phyloP scores from a whole-genome alignment of 1,140 invertebrate species.

The Diabrotica virgifera region DNA sequence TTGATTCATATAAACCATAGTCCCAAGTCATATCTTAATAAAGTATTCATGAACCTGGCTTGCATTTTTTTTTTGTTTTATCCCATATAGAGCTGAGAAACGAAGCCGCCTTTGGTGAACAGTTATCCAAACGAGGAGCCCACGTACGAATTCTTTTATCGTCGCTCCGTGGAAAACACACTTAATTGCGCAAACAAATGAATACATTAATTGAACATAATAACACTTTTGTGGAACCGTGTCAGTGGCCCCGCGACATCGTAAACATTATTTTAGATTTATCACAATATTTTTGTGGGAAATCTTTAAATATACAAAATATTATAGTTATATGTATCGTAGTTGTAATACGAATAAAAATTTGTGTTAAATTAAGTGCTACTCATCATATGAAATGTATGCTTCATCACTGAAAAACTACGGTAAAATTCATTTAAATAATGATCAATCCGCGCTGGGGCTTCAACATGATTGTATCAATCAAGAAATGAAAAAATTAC shows the following conservation, averaged over 20 bases:
- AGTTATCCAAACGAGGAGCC: slow-evolving; percentile 16
- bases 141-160: slow-evolving; percentile 12
- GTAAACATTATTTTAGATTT: neutral
- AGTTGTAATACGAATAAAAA: too few species aligned
- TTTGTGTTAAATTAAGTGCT: too few species aligned
- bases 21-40: neutral
- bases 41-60: neutral
- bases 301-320: too few species aligned
- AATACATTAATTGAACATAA: slow-evolving; percentile 9
- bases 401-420: too few species aligned
- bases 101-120: slow-evolving; percentile 6
- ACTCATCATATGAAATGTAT: too few species aligned
- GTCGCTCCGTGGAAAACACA: slow-evolving; percentile 5
- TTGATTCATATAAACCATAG: neutral
- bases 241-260: neutral
- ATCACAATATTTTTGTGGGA: too few species aligned
- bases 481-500: too few species aligned
- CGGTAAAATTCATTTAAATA: too few species aligned
- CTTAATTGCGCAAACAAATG: slow-evolving; percentile 19
- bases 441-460: too few species aligned
- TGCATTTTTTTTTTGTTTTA: neutral
- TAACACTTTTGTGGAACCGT: neutral
- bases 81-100: neutral
- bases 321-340: too few species aligned
- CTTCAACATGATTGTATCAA: too few species aligned